Evolutionary conservation across 2,888 invertebrate species (phyloP).

Genomic region (Eueremaeus valkanovi): DNA sequence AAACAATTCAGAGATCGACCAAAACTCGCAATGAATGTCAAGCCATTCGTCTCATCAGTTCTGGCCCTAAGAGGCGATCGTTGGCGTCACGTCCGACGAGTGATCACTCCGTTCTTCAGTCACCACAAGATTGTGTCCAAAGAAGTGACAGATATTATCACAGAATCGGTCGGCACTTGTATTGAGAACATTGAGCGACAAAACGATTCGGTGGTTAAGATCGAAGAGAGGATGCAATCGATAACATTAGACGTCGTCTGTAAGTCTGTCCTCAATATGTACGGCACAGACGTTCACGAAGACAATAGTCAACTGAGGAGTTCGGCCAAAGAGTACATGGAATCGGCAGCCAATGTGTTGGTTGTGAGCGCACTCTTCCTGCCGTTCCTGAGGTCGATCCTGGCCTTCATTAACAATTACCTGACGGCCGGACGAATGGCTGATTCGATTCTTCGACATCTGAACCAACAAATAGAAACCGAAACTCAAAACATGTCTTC

Average conservation of each 20-base stretch:
- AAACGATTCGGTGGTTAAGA: constrained; percentile 50
- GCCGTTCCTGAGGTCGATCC: constrained; percentile 48
- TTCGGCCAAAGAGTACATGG: constrained; percentile 49
- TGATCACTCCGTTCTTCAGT: constrained; percentile 40
- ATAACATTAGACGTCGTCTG: constrained; percentile 57
- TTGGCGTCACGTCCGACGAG: constrained; percentile 36
- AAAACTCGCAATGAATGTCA: background rate
- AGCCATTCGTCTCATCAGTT: constrained; percentile 30
- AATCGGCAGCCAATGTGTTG: constrained; percentile 49
- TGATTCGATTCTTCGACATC: constrained; percentile 49
- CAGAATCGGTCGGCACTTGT: background rate
- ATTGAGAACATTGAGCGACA: background rate
- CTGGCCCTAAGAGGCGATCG: constrained; percentile 33
- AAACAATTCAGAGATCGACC: constrained; percentile 33
- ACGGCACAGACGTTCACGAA: constrained; percentile 44
- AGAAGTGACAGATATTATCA: background rate
- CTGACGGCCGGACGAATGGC: constrained; percentile 50
- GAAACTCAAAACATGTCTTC: background rate
- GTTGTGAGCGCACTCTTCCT: constrained; percentile 49
- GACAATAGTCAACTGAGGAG: constrained; percentile 15
- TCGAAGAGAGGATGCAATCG: constrained; percentile 54
- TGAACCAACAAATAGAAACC: constrained; percentile 48
- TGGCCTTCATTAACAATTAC: constrained; percentile 49
- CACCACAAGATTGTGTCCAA: constrained; percentile 14
- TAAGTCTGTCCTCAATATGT: constrained; percentile 55